A percentile compares a stretch with the other conserved stretches of the same genome.
Conservation (phyloP, 2,113 vertebrate genomes). For the Sphyrna mokarran region DNA sequence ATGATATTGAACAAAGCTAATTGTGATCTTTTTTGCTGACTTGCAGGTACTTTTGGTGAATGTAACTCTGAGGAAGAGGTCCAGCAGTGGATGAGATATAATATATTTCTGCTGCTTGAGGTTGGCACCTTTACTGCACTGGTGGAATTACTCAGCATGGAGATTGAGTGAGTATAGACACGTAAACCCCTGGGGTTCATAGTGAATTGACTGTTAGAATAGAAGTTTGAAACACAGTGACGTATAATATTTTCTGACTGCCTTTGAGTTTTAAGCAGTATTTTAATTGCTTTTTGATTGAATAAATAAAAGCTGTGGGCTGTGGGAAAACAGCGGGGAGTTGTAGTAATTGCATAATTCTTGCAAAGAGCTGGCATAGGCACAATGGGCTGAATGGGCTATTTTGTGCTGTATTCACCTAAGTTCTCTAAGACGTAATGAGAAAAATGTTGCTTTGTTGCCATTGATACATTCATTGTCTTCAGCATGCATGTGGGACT, state of each 20-base stretch:
- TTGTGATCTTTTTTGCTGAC: background rate
- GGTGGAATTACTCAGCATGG: conserved; percentile 98
- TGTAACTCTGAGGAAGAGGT: conserved; percentile 83
- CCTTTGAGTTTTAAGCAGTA: background rate
- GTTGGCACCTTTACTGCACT: conserved; percentile 87
- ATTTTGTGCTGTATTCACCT: background rate
- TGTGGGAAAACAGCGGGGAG: background rate
- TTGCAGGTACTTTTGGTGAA: conserved; percentile 83
- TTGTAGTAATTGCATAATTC: background rate
- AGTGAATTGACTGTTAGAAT: background rate
- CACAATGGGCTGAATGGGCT: background rate
- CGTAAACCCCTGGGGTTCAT: background rate
- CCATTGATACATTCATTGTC: background rate
- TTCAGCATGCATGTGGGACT: background rate
- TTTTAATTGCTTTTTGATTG: background rate
- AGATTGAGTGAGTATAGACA: conserved; percentile 78
- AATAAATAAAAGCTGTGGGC: background rate
- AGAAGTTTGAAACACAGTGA: background rate
- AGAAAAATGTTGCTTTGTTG: background rate
- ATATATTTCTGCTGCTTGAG: conserved; percentile 84
- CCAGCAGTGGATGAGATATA: conserved; percentile 91
- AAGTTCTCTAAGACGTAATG: background rate
- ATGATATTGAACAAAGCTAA: background rate
- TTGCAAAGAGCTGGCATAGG: background rate
- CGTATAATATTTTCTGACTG: background rate